phyloP scores from a whole-genome alignment of 1,140 invertebrate genomes.

The Caenorhabditis remanei region DNA sequence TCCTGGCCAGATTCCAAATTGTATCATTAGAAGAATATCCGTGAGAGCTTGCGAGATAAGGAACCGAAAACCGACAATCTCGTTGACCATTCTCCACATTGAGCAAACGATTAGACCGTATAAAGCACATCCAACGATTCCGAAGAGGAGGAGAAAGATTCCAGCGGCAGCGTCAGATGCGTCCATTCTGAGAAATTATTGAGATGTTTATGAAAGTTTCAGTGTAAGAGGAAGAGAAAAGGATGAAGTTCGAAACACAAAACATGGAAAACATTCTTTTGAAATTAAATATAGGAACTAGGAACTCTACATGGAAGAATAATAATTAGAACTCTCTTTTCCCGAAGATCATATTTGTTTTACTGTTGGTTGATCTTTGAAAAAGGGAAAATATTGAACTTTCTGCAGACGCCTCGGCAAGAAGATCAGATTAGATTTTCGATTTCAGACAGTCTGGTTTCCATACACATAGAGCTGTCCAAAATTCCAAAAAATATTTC shows the following conservation, averaged over 20 bases:
- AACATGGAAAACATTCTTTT: too few species aligned
- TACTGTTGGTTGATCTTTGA: too few species aligned
- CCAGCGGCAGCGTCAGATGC: slow-evolving; percentile 48
- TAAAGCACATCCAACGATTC: slow-evolving; percentile 44
- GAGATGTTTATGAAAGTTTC: not conserved
- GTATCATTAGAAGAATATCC: slow-evolving; percentile 65
- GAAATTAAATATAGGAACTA: too few species aligned
- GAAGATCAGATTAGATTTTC: too few species aligned
- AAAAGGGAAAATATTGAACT: too few species aligned
- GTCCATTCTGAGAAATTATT: slow-evolving; percentile 14
- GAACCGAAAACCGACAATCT: slow-evolving; percentile 69
- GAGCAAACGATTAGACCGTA: slow-evolving; percentile 46
- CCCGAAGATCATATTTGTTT: too few species aligned
- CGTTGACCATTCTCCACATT: slow-evolving; percentile 66
- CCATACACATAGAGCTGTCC: too few species aligned
- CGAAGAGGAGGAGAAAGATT: slow-evolving; percentile 43
- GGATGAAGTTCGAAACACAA: not conserved
- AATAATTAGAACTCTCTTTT: too few species aligned
- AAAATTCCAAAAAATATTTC: too few species aligned
- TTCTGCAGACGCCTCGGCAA: too few species aligned
- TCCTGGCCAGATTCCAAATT: slow-evolving; percentile 69
- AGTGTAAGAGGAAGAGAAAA: not conserved
- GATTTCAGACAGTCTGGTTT: too few species aligned
- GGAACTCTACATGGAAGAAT: too few species aligned
- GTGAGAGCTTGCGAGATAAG: slow-evolving; percentile 64